Conservation (phyloP, 2,113 vertebrate genomes). For the Serinus canaria region DNA sequence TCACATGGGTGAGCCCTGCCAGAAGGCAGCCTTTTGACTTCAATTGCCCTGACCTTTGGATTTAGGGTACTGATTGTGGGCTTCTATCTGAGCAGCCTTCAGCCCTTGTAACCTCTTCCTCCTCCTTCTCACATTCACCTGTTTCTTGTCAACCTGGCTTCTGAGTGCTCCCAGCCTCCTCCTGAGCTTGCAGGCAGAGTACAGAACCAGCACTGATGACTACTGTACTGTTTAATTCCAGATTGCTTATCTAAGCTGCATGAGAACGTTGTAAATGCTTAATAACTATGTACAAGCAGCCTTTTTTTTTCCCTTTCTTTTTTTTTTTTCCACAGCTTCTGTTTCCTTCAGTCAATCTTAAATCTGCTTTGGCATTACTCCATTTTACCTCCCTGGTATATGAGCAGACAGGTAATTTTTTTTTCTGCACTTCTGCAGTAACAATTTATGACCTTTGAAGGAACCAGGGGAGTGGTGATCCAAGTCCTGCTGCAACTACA, state of each 20-base stretch:
- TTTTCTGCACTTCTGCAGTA: neutral
- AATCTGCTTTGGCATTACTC: neutral
- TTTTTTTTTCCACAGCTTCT: neutral
- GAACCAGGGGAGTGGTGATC: neutral
- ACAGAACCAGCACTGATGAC: neutral
- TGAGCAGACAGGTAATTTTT: neutral
- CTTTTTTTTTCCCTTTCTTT: neutral
- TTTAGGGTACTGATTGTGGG: neutral
- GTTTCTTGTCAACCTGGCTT: neutral
- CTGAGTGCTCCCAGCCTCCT: neutral
- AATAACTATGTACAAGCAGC: neutral
- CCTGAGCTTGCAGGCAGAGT: neutral
- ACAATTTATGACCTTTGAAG: neutral
- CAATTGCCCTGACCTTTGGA: conserved; percentile 11
- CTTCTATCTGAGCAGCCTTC: neutral
- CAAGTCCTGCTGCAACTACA: neutral
- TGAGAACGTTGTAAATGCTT: neutral
- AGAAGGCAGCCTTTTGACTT: neutral
- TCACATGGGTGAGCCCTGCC: neutral
- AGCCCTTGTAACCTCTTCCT: neutral
- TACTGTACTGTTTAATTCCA: neutral
- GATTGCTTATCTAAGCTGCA: conserved; percentile 2
- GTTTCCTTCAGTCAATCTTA: neutral
- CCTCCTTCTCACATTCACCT: neutral
- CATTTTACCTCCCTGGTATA: neutral